These are phyloP conservation scores for Oscheius sp. DNA, from an alignment of 2,888 invertebrate genomes.

Conservation along the genomic window DNA sequence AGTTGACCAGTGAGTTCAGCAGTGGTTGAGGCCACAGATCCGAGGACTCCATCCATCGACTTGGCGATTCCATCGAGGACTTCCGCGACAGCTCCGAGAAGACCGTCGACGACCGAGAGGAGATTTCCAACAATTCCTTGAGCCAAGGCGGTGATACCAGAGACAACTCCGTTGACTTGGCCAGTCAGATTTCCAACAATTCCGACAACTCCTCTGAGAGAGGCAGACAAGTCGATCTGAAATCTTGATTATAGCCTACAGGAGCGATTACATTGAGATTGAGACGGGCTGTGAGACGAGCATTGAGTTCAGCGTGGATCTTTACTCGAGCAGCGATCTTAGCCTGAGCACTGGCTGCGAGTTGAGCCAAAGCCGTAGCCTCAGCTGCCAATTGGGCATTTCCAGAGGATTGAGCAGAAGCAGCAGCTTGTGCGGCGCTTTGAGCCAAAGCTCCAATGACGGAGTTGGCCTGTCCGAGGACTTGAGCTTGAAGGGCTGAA, in stretches of 20 bases:
- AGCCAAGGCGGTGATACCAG: background rate
- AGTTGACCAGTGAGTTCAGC: constrained; percentile 9
- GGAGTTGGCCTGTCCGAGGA: constrained; percentile 13
- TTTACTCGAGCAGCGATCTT: constrained; percentile 1
- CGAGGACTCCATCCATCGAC: background rate
- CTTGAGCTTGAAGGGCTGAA: constrained; percentile 9
- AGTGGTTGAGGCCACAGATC: background rate
- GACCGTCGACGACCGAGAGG: background rate
- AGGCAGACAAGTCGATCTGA: background rate
- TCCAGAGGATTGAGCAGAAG: background rate
- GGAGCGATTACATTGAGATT: background rate
- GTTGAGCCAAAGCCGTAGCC: background rate
- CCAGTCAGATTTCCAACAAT: constrained; percentile 5
- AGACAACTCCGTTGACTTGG: background rate
- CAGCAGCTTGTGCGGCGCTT: constrained; percentile 4
- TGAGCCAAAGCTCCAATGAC: constrained; percentile 15
- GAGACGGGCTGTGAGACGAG: background rate
- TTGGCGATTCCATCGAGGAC: background rate
- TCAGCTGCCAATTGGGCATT: background rate
- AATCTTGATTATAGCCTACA: background rate
- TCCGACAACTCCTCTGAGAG: constrained; percentile 9
- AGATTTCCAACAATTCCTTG: background rate
- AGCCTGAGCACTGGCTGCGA: constrained; percentile 8
- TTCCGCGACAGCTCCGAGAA: background rate
- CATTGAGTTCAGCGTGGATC: background rate